Base-by-base conservation (phyloP, 2,888 invertebrate species). In the Acleris cristana region DNA sequence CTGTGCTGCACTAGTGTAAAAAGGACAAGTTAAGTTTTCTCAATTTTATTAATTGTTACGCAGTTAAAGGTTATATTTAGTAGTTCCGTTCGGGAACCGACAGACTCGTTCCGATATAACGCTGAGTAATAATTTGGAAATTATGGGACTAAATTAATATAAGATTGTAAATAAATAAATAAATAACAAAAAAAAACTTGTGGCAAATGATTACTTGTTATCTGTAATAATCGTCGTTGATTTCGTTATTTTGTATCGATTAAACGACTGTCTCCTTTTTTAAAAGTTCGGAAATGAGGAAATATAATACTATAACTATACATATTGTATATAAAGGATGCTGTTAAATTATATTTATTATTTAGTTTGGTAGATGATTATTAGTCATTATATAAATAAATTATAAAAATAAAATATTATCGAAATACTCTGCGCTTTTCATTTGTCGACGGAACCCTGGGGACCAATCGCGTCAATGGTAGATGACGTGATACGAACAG, bases 291-390 rank as follows among this genome's bases (percentile, higher is more conserved):
- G 74, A 79, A 79, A 79, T 78, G 83, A 81, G 76, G 77, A 79
- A 76, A 76, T 79, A 81, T 80, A 80, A 79, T 81, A 79, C 73
- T 84, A 83, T 82, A 82, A 86, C 79, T 91, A 90, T 92, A 91
- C 86, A 91, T 89, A 89, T 87, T 92, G 92, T 92, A 92, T 89
- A 92, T 90, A 92, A 87, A 79, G 85, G 85, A 91, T 86, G 90
- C 92, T 92, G 92, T 92, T 92, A 87, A 89, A 90, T 86, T 90
- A 88, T 91, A 92, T 87, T 78, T 79, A 81, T 81, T 90, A 90
- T 92, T 92, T 92, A 92, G 92, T 92, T 90, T 91, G 78, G 91
- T 92, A 92, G 92, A 90, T 86, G 87, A 91, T 86, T 89, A 90
- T 89, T 71, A 92, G 90, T 90, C 88, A 91, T 87, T 90, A 92